A percentile compares a stretch with the other conserved stretches of the same genome.
Conservation (phyloP, 1,140 invertebrate species). For the Formica exsecta region DNA sequence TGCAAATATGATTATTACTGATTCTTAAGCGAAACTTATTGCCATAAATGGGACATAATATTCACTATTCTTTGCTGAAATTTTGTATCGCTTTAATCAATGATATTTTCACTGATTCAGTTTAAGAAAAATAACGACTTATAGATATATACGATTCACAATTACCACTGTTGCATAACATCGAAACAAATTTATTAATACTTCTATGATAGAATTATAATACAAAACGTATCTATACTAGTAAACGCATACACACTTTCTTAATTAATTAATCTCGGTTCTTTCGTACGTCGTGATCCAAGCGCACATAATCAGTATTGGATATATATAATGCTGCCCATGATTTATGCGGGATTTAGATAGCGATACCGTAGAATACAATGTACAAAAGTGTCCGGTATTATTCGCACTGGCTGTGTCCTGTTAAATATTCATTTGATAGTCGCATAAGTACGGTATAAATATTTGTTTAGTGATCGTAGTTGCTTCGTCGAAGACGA, state of each 20-base stretch:
- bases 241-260: conserved; percentile 64
- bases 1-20: no score
- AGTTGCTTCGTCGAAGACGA: conserved; percentile 34
- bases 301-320: conserved; percentile 37
- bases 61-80: no score
- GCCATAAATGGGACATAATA: no score
- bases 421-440: conserved; percentile 67
- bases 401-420: conserved; percentile 54
- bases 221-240: conserved; percentile 77
- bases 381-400: conserved; percentile 58
- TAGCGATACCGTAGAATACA: conserved; percentile 28
- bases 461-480: conserved; percentile 20
- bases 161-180: conserved; percentile 69
- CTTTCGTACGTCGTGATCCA: conserved; percentile 54
- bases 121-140: neutral
- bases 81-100: no score
- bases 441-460: conserved; percentile 57
- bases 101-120: no score
- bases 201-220: conserved; percentile 78
- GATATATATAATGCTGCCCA: neutral
- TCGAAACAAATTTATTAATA: conserved; percentile 80
- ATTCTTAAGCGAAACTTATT: no score
- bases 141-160: neutral
- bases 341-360: conserved; percentile 25
- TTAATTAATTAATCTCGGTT: conserved; percentile 66